Percentiles rank a stretch among this genome's conserved stretches.
phyloP scores from a whole-genome alignment of 2,888 invertebrate species.

The Strigamia crassipes region DNA sequence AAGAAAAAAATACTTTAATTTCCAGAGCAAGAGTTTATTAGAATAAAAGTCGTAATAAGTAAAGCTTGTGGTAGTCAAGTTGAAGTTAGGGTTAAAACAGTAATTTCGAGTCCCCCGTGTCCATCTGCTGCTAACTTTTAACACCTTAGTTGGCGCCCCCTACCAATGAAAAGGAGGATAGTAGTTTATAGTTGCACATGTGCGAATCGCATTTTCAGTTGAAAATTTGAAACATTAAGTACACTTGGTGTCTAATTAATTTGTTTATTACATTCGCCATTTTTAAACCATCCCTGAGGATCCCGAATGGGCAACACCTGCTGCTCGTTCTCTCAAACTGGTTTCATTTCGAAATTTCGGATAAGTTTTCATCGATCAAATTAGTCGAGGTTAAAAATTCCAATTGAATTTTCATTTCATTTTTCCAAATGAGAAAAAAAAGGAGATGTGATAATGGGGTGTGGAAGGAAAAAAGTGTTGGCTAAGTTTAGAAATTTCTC shows the following conservation, averaged over 20 bases:
- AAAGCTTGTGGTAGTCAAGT: neutral
- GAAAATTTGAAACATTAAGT: slow-evolving; percentile 35
- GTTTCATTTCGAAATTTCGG: slow-evolving; percentile 11
- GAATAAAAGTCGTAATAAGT: neutral
- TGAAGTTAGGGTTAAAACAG: neutral
- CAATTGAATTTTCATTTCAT: neutral
- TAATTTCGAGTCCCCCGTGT: neutral
- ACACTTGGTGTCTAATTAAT: slow-evolving; percentile 35
- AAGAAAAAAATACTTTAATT: slow-evolving; percentile 13
- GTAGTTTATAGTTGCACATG: slow-evolving; percentile 32
- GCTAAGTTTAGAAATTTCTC: slow-evolving; percentile 26
- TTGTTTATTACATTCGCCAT: slow-evolving; percentile 40
- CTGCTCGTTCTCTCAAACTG: neutral
- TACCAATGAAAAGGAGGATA: slow-evolving; percentile 1
- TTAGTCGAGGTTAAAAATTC: neutral
- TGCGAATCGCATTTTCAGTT: slow-evolving; percentile 37
- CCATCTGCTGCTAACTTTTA: slow-evolving; percentile 38
- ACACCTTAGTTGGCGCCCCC: slow-evolving; percentile 33
- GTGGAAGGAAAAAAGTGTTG: neutral
- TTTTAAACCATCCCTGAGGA: slow-evolving; percentile 22
- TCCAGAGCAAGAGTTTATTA: neutral
- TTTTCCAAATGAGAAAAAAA: neutral
- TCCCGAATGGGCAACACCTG: neutral
- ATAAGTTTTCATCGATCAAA: slow-evolving; percentile 39
- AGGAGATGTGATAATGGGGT: neutral